Percentiles rank a stretch among this genome's conserved stretches.
phyloP scores from a whole-genome alignment of 64 coral and sea anemone species.

The Hydrozoanthus tunicans region DNA sequence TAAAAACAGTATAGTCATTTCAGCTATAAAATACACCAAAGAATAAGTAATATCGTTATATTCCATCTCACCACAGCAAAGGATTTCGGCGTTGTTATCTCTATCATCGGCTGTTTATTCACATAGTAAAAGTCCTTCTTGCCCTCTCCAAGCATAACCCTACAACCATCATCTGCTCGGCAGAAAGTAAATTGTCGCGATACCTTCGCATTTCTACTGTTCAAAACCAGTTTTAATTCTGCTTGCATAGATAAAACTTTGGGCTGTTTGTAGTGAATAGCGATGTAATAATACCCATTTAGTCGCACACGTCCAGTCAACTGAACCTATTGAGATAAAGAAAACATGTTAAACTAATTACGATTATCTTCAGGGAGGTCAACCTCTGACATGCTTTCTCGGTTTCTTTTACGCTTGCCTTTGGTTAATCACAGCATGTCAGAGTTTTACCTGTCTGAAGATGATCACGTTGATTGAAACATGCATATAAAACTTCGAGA shows the following conservation, averaged over 20 bases:
- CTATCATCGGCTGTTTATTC: constrained; percentile 50
- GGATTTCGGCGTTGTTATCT: constrained; percentile 31
- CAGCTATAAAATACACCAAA: background rate
- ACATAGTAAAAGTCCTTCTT: constrained; percentile 26
- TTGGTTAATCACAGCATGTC: too few relatives aligned
- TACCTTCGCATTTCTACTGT: constrained; percentile 38
- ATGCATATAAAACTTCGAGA: too few relatives aligned
- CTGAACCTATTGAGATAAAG: background rate
- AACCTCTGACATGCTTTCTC: too few relatives aligned
- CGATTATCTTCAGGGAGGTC: background rate
- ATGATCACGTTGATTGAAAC: too few relatives aligned
- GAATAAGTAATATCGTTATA: background rate
- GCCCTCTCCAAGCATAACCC: constrained; percentile 61
- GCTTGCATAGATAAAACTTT: constrained; percentile 27
- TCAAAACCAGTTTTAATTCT: constrained; percentile 25
- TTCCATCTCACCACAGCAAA: constrained; percentile 53
- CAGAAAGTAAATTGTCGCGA: constrained; percentile 63
- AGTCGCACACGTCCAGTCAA: constrained; percentile 50
- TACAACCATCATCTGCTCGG: constrained; percentile 62
- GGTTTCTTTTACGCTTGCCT: too few relatives aligned
- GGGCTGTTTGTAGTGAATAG: constrained; percentile 72
- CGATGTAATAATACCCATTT: constrained; percentile 52
- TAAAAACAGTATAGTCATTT: background rate
- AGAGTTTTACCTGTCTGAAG: too few relatives aligned
- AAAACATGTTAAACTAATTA: background rate